Evolutionary conservation across 2,888 invertebrate species (phyloP).

Genomic region (Elmis aenea): DNA sequence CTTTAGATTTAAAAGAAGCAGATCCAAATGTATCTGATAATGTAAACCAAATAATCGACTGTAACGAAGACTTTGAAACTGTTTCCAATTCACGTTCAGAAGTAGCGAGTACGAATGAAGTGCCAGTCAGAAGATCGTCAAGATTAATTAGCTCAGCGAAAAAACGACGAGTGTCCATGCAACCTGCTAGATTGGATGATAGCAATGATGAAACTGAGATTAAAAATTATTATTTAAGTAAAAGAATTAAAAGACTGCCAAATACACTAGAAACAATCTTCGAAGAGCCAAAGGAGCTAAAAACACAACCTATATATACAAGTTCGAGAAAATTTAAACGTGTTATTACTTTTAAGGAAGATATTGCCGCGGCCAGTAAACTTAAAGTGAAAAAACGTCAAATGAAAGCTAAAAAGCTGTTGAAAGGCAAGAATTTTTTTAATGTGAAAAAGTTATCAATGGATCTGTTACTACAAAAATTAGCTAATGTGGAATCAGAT

Average conservation of each 20-base stretch:
- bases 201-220: slow-evolving; percentile 2
- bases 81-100: no score
- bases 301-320: slow-evolving; percentile 5
- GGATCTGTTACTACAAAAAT: slow-evolving; percentile 11
- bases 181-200: not conserved
- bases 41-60: no score
- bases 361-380: slow-evolving; percentile 4
- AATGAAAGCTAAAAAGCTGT: slow-evolving; percentile 9
- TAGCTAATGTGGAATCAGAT: slow-evolving; percentile 6
- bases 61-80: no score
- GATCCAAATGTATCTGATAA: not conserved
- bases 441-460: slow-evolving; percentile 13
- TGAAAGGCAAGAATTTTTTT: slow-evolving; percentile 9
- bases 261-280: slow-evolving; percentile 14
- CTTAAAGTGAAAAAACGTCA: slow-evolving; percentile 11
- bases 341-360: slow-evolving; percentile 6
- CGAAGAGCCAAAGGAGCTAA: slow-evolving; percentile 10
- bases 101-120: not conserved
- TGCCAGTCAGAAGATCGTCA: not conserved
- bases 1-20: not conserved
- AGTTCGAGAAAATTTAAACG: slow-evolving; percentile 10
- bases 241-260: slow-evolving; percentile 11
- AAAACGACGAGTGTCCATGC: not conserved
- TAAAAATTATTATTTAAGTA: slow-evolving; percentile 12
- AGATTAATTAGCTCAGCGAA: not conserved